Conservation (phyloP, 1,140 invertebrate genomes). For the Drosophila insularis region DNA sequence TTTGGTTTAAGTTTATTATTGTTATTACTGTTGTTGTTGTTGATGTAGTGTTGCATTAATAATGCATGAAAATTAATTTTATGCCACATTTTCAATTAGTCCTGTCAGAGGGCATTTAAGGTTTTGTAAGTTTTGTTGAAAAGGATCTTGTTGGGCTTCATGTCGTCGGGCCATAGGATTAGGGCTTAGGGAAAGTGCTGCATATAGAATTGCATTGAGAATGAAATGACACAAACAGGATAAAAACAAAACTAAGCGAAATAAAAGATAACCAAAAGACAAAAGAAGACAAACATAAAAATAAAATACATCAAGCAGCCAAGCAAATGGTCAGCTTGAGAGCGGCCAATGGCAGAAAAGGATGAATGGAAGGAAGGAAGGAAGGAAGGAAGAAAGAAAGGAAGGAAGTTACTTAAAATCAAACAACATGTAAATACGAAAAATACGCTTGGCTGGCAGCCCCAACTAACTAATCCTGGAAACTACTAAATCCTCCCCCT, state of each 20-base stretch:
- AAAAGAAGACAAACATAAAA: slow-evolving; percentile 15
- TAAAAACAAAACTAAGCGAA: slow-evolving; percentile 47
- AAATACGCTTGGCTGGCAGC: slow-evolving; percentile 38
- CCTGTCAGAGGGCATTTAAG: not conserved
- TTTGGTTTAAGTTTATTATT: not conserved
- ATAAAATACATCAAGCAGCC: too few species aligned
- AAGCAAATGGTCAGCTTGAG: not conserved
- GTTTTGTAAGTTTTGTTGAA: not conserved
- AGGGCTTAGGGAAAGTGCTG: slow-evolving; percentile 18
- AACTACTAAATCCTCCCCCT: not conserved
- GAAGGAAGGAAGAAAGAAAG: slow-evolving; percentile 23
- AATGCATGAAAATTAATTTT: slow-evolving; percentile 54
- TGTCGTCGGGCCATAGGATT: slow-evolving; percentile 14
- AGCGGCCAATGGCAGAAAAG: too few species aligned
- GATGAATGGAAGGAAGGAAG: not conserved
- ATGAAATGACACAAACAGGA: slow-evolving; percentile 58
- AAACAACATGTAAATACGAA: slow-evolving; percentile 68
- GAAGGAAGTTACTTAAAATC: slow-evolving; percentile 69
- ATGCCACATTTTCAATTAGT: slow-evolving; percentile 50
- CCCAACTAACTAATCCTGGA: not conserved
- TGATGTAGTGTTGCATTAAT: slow-evolving; percentile 37
- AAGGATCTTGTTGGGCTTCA: slow-evolving; percentile 46
- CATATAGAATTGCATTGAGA: slow-evolving; percentile 72
- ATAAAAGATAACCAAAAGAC: slow-evolving; percentile 40
- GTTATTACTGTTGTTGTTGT: slow-evolving; percentile 12